Evolutionary conservation across 92 coral and sea anemone species (phyloP).

Genomic region (Siderastrea radians): DNA sequence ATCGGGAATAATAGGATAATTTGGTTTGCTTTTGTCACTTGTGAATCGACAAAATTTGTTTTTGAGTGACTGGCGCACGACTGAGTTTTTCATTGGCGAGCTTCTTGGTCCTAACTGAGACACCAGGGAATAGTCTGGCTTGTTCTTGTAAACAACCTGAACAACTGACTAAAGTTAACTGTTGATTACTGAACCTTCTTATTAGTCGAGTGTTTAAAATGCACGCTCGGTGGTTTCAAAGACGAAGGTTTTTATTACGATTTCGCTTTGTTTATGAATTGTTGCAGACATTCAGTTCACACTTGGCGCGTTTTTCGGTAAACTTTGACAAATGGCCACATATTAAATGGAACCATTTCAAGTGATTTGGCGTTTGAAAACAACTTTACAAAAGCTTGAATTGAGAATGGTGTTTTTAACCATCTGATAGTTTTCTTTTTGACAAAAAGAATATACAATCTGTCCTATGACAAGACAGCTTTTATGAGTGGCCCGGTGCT

Average conservation of each 20-base stretch:
- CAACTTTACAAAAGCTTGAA: slow-evolving; percentile 37
- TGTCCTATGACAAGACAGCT: slow-evolving; percentile 36
- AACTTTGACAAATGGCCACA: slow-evolving; percentile 14
- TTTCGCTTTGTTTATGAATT: slow-evolving; percentile 46
- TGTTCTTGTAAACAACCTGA: slow-evolving; percentile 10
- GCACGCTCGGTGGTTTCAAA: slow-evolving; percentile 49
- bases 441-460: slow-evolving; percentile 32
- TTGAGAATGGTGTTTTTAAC: slow-evolving; percentile 14
- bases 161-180: not conserved
- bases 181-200: slow-evolving; percentile 3
- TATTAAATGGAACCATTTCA: not conserved
- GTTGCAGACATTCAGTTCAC: slow-evolving; percentile 36
- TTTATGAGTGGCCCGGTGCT: slow-evolving; percentile 35
- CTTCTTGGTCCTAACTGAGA: not conserved
- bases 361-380: slow-evolving; percentile 14
- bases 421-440: slow-evolving; percentile 35
- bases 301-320: slow-evolving; percentile 43
- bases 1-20: slow-evolving; percentile 22
- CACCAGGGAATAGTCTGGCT: not conserved
- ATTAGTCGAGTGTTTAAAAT: slow-evolving; percentile 28
- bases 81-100: slow-evolving; percentile 1
- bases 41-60: slow-evolving; percentile 6
- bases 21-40: slow-evolving; percentile 32
- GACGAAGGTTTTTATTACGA: slow-evolving; percentile 27
- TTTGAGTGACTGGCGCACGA: slow-evolving; percentile 11